These are phyloP conservation scores for Hyphantria cunea DNA, from an alignment of 1,140 invertebrate species.

Conservation along the genomic window DNA sequence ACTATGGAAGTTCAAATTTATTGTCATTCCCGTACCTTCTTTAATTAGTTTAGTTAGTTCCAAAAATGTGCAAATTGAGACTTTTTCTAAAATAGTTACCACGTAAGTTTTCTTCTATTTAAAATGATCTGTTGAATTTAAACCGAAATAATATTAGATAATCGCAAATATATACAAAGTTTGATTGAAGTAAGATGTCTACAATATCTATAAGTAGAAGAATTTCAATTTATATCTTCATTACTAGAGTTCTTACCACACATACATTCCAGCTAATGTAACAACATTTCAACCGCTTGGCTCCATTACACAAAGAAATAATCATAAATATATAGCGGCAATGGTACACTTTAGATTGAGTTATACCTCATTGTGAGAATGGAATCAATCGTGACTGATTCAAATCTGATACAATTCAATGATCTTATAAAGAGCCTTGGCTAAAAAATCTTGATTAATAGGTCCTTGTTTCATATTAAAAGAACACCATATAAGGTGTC, in stretches of 20 bases:
- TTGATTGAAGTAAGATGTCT: no score
- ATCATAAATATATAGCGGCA: conserved; percentile 53
- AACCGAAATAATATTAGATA: no score
- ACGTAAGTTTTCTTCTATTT: no score
- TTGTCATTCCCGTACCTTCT: no score
- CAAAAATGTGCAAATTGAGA: no score
- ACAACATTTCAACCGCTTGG: conserved; percentile 22
- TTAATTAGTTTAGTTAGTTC: no score
- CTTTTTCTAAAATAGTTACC: no score
- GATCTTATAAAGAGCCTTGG: conserved; percentile 41
- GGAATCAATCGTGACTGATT: conserved; percentile 42
- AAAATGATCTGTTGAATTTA: no score
- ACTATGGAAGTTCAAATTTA: no score
- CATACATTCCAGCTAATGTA: conserved; percentile 6
- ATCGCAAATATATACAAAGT: no score
- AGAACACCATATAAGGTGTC: conserved; percentile 8
- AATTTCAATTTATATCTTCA: no score
- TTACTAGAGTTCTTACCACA: background rate
- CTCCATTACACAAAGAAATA: conserved; percentile 33
- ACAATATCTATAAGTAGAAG: no score
- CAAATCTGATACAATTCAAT: conserved; percentile 48
- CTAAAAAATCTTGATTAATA: conserved; percentile 41
- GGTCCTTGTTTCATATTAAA: conserved; percentile 30
- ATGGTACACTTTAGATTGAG: conserved; percentile 50
- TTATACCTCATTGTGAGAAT: conserved; percentile 47